These are phyloP conservation scores for Perognathus longimembris DNA, from an alignment of 2,113 vertebrate genomes.

Conservation along the genomic window DNA sequence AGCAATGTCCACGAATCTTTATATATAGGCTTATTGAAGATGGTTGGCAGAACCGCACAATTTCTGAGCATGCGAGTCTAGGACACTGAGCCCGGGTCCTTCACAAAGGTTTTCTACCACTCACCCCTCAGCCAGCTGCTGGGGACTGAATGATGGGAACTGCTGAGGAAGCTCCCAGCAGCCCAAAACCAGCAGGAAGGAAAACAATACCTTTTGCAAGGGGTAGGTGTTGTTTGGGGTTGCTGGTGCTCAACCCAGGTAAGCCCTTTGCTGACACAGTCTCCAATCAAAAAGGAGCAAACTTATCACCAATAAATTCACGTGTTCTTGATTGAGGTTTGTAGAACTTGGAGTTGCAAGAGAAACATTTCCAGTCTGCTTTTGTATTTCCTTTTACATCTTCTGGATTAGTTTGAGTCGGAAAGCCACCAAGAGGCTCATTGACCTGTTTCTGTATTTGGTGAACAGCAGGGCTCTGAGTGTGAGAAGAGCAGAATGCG, in stretches of 20 bases:
- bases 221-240: background rate
- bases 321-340: background rate
- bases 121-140: constrained; percentile 87
- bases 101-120: constrained; percentile 86
- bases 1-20: background rate
- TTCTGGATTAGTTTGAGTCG: background rate
- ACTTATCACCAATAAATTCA: background rate
- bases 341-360: background rate
- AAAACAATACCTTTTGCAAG: constrained; percentile 80
- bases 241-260: background rate
- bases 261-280: background rate
- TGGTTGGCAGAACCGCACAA: constrained; percentile 70
- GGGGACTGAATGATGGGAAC: constrained; percentile 86
- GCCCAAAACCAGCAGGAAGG: constrained; percentile 83
- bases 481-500: background rate
- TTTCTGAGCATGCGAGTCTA: constrained; percentile 81
- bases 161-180: constrained; percentile 71
- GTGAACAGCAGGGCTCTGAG: constrained; percentile 32
- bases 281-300: background rate
- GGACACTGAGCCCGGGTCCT: background rate
- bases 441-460: constrained; percentile 20
- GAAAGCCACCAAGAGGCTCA: background rate
- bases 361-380: background rate
- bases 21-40: constrained; percentile 19
- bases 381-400: background rate